phyloP scores from a whole-genome alignment of 2,113 vertebrate species.

The Dicerorhinus sumatrensis region DNA sequence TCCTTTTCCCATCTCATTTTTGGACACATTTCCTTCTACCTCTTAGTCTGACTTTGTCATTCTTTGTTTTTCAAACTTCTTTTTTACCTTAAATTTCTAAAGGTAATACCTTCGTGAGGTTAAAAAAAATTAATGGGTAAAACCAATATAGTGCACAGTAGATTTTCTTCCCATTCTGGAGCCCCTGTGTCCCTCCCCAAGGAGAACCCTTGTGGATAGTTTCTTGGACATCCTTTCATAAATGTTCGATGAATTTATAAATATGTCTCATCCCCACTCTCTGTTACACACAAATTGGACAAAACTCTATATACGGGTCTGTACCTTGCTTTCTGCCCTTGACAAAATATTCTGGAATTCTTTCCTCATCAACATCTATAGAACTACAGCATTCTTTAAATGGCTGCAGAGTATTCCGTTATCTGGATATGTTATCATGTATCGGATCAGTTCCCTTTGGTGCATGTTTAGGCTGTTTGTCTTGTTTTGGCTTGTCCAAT shows the following conservation, averaged over 20 bases:
- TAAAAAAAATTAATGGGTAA: not conserved
- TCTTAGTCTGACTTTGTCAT: not conserved
- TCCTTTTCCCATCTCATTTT: not conserved
- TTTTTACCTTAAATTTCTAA: slow-evolving; percentile 29
- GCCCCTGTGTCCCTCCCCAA: not conserved
- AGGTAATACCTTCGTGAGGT: not conserved
- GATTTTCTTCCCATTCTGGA: not conserved
- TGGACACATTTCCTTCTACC: not conserved
- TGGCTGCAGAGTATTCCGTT: not conserved
- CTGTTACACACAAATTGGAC: not conserved
- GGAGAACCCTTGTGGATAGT: not conserved
- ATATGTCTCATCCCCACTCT: not conserved
- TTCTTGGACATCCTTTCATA: not conserved
- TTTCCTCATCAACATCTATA: not conserved
- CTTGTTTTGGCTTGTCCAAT: not conserved
- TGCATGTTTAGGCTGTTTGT: not conserved
- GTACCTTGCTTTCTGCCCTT: not conserved
- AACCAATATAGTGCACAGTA: not conserved
- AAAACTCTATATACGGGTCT: not conserved
- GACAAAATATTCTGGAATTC: slow-evolving; percentile 17
- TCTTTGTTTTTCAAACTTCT: slow-evolving; percentile 6
- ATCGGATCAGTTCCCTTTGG: not conserved
- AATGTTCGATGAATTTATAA: not conserved
- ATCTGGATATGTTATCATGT: not conserved
- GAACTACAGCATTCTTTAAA: not conserved